Evolutionary conservation across 2,888 invertebrate genomes (phyloP).

Genomic region (Stenchaetothrips biformis): DNA sequence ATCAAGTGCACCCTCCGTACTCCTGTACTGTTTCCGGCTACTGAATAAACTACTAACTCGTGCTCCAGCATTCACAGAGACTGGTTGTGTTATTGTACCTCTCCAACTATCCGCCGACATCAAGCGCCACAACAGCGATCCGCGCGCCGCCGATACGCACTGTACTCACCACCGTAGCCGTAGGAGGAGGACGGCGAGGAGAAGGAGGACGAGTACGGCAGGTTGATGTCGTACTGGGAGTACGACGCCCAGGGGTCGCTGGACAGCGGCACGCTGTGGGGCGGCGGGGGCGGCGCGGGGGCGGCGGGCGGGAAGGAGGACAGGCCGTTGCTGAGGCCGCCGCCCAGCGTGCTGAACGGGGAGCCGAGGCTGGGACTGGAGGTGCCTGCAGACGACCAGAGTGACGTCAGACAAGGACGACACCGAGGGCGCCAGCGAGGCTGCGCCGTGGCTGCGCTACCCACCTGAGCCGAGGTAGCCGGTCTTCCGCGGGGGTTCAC

Average conservation of each 20-base stretch:
- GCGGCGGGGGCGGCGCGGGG: slow-evolving; percentile 47
- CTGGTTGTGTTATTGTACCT: too few relatives aligned
- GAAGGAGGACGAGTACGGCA: slow-evolving; percentile 45
- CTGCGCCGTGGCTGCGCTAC: slow-evolving; percentile 32
- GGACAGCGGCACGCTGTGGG: slow-evolving; percentile 40
- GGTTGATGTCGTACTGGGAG: slow-evolving; percentile 47
- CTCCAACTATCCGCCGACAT: too few relatives aligned
- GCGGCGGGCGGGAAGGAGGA: slow-evolving; percentile 65
- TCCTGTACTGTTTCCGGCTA: too few relatives aligned
- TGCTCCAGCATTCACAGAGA: too few relatives aligned
- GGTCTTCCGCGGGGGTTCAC: slow-evolving; percentile 87
- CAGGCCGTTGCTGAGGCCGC: slow-evolving; percentile 45
- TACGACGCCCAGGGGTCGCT: slow-evolving; percentile 47
- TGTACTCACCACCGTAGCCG: slow-evolving; percentile 25
- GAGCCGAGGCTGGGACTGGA: slow-evolving; percentile 23
- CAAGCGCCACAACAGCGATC: too few relatives aligned
- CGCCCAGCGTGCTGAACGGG: slow-evolving; percentile 10
- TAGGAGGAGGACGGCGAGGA: slow-evolving; percentile 42
- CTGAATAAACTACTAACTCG: too few relatives aligned
- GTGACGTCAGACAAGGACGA: slow-evolving; percentile 30
- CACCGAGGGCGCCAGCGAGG: not conserved
- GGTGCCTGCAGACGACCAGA: slow-evolving; percentile 35
- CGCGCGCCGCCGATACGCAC: not conserved
- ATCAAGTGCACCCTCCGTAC: too few relatives aligned
- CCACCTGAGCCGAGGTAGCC: slow-evolving; percentile 52